phyloP scores from a whole-genome alignment of 2,888 invertebrate genomes.

The Rhogogaster chlorosoma region DNA sequence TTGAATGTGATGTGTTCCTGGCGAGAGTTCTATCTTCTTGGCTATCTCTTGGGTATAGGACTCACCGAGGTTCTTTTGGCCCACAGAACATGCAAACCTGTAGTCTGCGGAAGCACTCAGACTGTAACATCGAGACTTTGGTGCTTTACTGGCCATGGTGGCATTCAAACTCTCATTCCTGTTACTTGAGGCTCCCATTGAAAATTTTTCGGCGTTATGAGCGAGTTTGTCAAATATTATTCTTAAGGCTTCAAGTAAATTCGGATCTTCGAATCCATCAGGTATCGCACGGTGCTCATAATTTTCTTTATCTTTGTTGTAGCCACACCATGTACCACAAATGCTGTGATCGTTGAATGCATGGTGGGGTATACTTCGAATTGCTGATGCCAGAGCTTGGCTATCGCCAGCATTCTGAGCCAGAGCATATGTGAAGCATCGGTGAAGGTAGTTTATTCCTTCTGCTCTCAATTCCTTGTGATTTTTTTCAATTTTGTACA shows the following conservation, averaged over 20 bases:
- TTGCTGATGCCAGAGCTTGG: constrained; percentile 46
- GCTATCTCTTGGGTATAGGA: constrained; percentile 48
- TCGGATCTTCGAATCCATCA: constrained; percentile 17
- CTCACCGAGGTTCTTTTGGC: constrained; percentile 58
- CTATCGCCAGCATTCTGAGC: constrained; percentile 58
- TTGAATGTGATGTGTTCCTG: no score
- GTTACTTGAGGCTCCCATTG: constrained; percentile 42
- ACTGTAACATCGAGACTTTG: constrained; percentile 56
- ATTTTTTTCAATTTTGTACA: constrained; percentile 56
- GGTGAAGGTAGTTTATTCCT: constrained; percentile 57
- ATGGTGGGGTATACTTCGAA: constrained; percentile 28
- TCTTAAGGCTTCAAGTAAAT: constrained; percentile 13
- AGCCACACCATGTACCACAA: constrained; percentile 29
- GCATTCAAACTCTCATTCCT: constrained; percentile 59
- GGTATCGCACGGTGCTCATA: constrained; percentile 24
- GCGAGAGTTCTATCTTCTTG: constrained; percentile 51
- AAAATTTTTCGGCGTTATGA: constrained; percentile 30
- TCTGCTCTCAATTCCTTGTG: constrained; percentile 55
- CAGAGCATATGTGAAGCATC: constrained; percentile 62
- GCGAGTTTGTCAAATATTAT: constrained; percentile 25
- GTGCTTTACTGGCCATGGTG: constrained; percentile 58
- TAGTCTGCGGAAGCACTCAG: constrained; percentile 52
- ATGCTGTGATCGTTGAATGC: constrained; percentile 43
- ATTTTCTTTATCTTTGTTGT: constrained; percentile 18
- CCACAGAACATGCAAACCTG: constrained; percentile 56